These are phyloP conservation scores for Maniola jurtina DNA, from an alignment of 1,140 invertebrate species.

Conservation along the genomic window DNA sequence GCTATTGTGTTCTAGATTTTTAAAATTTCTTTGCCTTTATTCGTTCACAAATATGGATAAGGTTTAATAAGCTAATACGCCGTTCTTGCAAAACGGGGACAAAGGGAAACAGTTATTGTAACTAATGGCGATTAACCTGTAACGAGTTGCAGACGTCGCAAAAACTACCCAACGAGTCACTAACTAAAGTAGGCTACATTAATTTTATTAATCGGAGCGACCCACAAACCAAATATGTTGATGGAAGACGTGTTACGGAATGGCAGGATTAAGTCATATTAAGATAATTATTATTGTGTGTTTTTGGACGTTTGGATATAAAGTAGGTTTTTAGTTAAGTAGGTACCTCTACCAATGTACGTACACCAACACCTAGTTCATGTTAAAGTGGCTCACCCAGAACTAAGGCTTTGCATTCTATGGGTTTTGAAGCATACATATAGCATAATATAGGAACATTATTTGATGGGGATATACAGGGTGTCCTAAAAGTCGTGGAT, in stretches of 20 bases:
- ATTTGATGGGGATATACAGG: too few species aligned
- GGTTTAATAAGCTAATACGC: slow-evolving; percentile 21
- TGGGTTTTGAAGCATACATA: too few species aligned
- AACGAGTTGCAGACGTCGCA: slow-evolving; percentile 33
- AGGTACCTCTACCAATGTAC: neutral
- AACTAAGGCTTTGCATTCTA: too few species aligned
- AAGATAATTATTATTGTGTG: slow-evolving; percentile 16
- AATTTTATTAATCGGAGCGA: slow-evolving; percentile 70
- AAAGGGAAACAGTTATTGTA: slow-evolving; percentile 39
- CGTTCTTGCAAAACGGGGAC: slow-evolving; percentile 26
- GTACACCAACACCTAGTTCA: too few species aligned
- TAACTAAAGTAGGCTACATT: slow-evolving; percentile 70
- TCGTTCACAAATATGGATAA: neutral
- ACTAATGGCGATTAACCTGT: slow-evolving; percentile 28
- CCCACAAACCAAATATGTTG: slow-evolving; percentile 66
- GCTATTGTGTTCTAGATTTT: slow-evolving; percentile 14
- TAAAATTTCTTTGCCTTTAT: slow-evolving; percentile 1
- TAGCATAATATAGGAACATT: too few species aligned
- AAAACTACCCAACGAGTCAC: slow-evolving; percentile 43
- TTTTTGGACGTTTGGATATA: too few species aligned
- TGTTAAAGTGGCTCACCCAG: too few species aligned
- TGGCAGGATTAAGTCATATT: slow-evolving; percentile 26
- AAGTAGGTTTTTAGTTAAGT: neutral
- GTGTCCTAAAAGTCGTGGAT: too few species aligned
- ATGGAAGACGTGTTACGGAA: slow-evolving; percentile 43